These are phyloP conservation scores for Parambassis ranga DNA, from an alignment of 2,797 vertebrate species.

Conservation along the genomic window DNA sequence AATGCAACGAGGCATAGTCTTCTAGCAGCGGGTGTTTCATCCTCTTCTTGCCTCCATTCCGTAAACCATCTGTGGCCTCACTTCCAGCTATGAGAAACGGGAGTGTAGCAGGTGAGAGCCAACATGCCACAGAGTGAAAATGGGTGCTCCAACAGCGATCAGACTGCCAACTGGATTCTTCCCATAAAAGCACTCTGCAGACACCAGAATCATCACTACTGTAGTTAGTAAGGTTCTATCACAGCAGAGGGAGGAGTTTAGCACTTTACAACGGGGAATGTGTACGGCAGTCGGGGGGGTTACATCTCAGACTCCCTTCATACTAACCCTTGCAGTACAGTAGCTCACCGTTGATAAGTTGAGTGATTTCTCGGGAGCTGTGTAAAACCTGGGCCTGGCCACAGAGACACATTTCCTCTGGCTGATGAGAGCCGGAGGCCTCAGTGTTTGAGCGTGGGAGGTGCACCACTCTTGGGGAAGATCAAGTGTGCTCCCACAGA, in stretches of 20 bases:
- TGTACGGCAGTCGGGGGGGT: conserved; percentile 50
- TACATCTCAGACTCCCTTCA: conserved; percentile 44
- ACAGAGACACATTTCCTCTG: conserved; percentile 77
- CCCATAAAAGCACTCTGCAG: conserved; percentile 3
- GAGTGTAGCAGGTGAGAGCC: conserved; percentile 7
- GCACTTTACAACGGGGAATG: conserved; percentile 53
- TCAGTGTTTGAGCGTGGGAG: conserved; percentile 70
- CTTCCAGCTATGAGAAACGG: conserved; percentile 1
- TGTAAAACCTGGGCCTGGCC: conserved; percentile 64
- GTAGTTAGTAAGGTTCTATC: conserved; percentile 38
- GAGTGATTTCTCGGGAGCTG: conserved; percentile 79
- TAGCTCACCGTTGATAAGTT: conserved; percentile 77
- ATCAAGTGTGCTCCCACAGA: conserved; percentile 74
- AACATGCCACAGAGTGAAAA: conserved; percentile 16
- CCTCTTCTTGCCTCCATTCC: not conserved
- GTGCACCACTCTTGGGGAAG: conserved; percentile 72
- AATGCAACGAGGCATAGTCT: conserved; percentile 2
- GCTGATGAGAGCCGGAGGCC: conserved; percentile 74
- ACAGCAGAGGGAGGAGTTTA: conserved; percentile 43
- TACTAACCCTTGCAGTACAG: conserved; percentile 66
- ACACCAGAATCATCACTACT: conserved; percentile 9
- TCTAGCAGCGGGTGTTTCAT: conserved; percentile 17
- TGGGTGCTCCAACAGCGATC: not conserved
- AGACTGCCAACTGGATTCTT: conserved; percentile 24
- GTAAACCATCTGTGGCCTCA: not conserved